These are phyloP conservation scores for Dromiciops gliroides DNA, from an alignment of 2,113 vertebrate species.

Conservation along the genomic window DNA sequence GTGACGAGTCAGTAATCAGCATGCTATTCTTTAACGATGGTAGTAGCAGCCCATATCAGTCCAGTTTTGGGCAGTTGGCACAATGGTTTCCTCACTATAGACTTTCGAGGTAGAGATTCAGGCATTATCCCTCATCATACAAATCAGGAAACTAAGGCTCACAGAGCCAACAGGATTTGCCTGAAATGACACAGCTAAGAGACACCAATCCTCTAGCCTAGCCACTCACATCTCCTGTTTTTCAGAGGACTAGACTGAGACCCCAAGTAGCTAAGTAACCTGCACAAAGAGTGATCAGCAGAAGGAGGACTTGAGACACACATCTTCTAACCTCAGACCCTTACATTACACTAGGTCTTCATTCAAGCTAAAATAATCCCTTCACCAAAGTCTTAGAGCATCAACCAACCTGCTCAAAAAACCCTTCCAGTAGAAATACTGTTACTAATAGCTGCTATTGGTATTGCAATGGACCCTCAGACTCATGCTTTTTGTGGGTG, in stretches of 20 bases:
- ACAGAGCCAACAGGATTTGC: neutral
- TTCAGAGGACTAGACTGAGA: neutral
- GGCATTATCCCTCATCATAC: neutral
- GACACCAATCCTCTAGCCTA: too few relatives aligned
- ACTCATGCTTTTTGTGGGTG: neutral
- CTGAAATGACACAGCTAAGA: neutral
- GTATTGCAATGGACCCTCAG: neutral
- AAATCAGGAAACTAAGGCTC: neutral
- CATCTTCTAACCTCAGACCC: neutral
- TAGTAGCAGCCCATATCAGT: neutral
- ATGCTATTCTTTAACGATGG: too few relatives aligned
- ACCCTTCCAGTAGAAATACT: neutral
- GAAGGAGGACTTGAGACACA: neutral
- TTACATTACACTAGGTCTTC: neutral
- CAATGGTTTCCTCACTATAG: neutral
- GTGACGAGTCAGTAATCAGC: neutral
- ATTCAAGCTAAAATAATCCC: neutral
- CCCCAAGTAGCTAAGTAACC: neutral
- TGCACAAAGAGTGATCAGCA: neutral
- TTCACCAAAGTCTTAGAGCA: neutral
- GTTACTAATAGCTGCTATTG: neutral
- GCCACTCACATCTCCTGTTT: neutral
- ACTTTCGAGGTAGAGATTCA: neutral
- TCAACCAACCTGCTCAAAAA: neutral
- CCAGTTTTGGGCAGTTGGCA: neutral